These are phyloP conservation scores for Mythimna loreyi DNA, from an alignment of 2,888 invertebrate genomes.

Conservation along the genomic window DNA sequence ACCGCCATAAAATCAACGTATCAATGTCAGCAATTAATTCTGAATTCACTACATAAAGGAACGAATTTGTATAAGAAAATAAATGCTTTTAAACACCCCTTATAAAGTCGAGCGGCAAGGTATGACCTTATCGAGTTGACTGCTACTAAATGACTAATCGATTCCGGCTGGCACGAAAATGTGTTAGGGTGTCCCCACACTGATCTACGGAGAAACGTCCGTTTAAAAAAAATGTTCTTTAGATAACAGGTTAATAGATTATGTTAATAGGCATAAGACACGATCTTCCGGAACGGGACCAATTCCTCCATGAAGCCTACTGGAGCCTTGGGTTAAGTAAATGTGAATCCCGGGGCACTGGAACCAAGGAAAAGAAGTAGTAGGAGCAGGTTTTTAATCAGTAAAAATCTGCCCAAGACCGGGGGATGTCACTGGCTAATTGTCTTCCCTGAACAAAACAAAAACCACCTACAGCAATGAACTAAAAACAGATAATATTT, in stretches of 20 bases:
- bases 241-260: neutral
- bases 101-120: constrained; percentile 35
- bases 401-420: too few relatives aligned
- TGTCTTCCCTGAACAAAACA: too few relatives aligned
- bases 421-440: too few relatives aligned
- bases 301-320: too few relatives aligned
- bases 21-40: constrained; percentile 34
- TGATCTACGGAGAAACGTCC: neutral
- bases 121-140: constrained; percentile 64
- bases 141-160: constrained; percentile 63
- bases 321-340: too few relatives aligned
- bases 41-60: constrained; percentile 21
- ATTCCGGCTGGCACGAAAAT: constrained; percentile 57
- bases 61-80: constrained; percentile 33
- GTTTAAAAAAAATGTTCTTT: neutral
- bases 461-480: neutral
- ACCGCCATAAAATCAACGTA: constrained; percentile 16
- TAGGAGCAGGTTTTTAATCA: too few relatives aligned
- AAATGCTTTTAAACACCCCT: constrained; percentile 38
- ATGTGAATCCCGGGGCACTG: too few relatives aligned
- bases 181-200: constrained; percentile 30
- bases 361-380: too few relatives aligned
- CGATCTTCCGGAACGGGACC: too few relatives aligned
- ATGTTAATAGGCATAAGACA: neutral
- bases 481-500: neutral